phyloP scores from a whole-genome alignment of 2,888 invertebrate species.

The Diplolepis rosae region DNA sequence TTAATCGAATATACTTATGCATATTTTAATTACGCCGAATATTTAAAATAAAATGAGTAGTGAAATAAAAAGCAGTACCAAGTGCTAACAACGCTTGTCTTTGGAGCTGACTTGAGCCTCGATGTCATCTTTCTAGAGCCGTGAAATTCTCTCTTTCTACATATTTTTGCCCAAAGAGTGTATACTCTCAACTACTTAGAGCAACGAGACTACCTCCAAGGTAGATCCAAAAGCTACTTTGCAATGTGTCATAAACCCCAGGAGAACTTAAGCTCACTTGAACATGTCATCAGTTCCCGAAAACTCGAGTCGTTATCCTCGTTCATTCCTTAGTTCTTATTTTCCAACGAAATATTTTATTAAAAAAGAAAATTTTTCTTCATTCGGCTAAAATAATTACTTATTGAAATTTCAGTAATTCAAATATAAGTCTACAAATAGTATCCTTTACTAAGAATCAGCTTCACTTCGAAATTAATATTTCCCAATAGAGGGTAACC shows the following conservation, averaged over 20 bases:
- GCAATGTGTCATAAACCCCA: constrained; percentile 35
- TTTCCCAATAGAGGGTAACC: no score
- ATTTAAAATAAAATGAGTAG: no score
- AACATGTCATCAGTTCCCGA: constrained; percentile 22
- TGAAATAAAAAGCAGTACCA: background rate
- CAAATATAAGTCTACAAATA: no score
- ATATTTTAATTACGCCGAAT: no score
- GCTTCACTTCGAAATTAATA: no score
- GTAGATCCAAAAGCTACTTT: constrained; percentile 46
- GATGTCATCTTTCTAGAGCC: background rate
- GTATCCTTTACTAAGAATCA: no score
- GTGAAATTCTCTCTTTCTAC: background rate
- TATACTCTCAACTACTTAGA: constrained; percentile 60
- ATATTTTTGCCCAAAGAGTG: constrained; percentile 50
- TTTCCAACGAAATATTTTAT: no score
- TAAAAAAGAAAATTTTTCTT: no score
- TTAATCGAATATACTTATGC: no score
- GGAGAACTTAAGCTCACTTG: background rate
- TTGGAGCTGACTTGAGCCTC: background rate
- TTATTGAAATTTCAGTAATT: no score
- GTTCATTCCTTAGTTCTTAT: no score
- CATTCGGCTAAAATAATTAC: no score
- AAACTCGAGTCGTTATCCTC: background rate
- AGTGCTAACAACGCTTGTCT: background rate
- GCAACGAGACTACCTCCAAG: constrained; percentile 55